These are phyloP conservation scores for Aphidius ervi DNA, from an alignment of 1,140 invertebrate genomes.

Conservation along the genomic window DNA sequence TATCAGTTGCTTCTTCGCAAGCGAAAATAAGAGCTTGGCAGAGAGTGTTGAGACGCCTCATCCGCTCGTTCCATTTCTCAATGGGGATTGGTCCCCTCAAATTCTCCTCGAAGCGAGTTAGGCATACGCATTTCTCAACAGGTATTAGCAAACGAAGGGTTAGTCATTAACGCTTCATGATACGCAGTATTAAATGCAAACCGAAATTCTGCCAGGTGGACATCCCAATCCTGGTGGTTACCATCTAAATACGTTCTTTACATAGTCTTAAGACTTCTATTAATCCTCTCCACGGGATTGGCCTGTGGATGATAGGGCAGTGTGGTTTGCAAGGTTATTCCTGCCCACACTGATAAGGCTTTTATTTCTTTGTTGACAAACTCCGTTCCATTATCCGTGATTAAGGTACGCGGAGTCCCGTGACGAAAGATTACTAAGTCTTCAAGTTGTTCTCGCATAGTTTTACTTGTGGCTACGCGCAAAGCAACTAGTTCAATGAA, in stretches of 20 bases:
- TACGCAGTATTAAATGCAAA: too few species aligned
- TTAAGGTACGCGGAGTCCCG: too few species aligned
- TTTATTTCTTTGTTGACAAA: constrained; percentile 3
- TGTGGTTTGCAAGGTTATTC: constrained; percentile 32
- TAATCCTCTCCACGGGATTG: constrained; percentile 40
- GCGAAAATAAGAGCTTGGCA: neutral
- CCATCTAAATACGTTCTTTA: constrained; percentile 33
- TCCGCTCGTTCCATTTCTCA: neutral
- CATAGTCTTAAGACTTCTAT: constrained; percentile 41
- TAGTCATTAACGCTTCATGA: constrained; percentile 29
- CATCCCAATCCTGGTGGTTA: constrained; percentile 44
- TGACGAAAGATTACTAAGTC: neutral
- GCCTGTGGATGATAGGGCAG: constrained; percentile 39
- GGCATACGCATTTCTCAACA: constrained; percentile 35
- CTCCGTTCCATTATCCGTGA: too few species aligned
- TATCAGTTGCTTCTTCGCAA: neutral
- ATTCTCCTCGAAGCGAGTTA: neutral
- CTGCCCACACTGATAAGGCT: neutral
- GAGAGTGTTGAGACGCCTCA: neutral
- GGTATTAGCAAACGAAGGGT: constrained; percentile 39
- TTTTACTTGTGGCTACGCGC: neutral
- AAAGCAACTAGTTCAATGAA: neutral
- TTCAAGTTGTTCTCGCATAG: neutral
- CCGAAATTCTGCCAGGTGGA: constrained; percentile 30
- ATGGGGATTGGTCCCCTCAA: neutral